Evolutionary conservation across 2,113 vertebrate species (phyloP), one percentile per base, ranked within the genome.

Genomic region (Hyperopisus bebe): DNA sequence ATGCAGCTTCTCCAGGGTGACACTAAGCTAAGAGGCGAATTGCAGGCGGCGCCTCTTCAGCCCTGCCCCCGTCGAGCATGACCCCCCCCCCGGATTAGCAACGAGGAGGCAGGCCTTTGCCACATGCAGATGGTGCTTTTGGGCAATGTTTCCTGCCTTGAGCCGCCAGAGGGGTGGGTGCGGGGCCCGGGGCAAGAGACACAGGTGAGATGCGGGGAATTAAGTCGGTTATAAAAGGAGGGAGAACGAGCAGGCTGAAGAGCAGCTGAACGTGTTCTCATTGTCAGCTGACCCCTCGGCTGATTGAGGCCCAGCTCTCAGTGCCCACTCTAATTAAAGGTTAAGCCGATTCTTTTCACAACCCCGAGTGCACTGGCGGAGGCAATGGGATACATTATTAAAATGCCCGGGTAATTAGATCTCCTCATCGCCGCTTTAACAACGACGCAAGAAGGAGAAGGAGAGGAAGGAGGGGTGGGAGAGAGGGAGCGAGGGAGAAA

Each of bases 301-400:
- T 91, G 85, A 88, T 90, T 90, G 39, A 39, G 44, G 86, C 90
- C 50, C 7, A 89, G 87, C 89, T 89, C 70, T 82, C 44, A 85
- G 62, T 90, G 80, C 90, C 90, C 88, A 50, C 91, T 92, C 91
- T 94, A 95, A 95, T 95, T 95, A 95, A 94, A 93, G 91, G 90
- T 92, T 94, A 94, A 93, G 91, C 92, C 92, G 91, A 94, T 94
- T 93, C 92, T 89, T 84, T 91, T 90, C 91, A 91, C 90, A 88
- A 92, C 91, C 89, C 86, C 90, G 92, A 91, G 92, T 91, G 92
- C 91, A 90, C 83, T 87, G 92, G 85, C 31, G 91, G 88, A 62
- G 70, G 44, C 94, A 90, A 92, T 84, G 92, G 92, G 93, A 95
- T 93, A 88, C 92, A 92, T 93, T 91, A 89, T 90, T 93, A 93